Base-by-base conservation (phyloP, 2,888 invertebrate genomes). In the Rhagophthalmus giganteus region DNA sequence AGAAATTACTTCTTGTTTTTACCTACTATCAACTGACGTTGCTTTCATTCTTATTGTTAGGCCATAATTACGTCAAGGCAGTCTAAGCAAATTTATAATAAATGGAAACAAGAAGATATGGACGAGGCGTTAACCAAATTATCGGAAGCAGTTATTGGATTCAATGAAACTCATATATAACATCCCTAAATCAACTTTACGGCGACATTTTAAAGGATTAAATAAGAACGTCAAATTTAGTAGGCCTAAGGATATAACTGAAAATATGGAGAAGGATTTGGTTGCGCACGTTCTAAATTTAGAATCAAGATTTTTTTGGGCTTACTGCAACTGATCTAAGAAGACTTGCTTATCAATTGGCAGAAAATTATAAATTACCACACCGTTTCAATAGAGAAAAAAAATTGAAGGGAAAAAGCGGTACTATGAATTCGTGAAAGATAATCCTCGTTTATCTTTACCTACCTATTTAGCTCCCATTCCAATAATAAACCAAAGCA, bases 391-490 rank as follows among this genome's bases (percentile, higher is more conserved):
- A 32, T 13, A 32, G 15, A 8, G 25, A 28, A 20, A 28, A 50
- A 35, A 50, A 50, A 33, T 39, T n/a, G 44, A 48, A 6, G 35
- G 37, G 16, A 25, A 47, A 25, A 55, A 56, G 33, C 62, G 63
- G 60, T 48, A 61, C 14, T 16, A 34, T 12, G 33, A 27, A 15
- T 63, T 60, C 42, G 26, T 48, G 31, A 54, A 55, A 41, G 28
- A 58, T 20, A 40, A 63, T 51, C 41, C 45, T 12, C 10, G 34
- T 5, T 42, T 61, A 7, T 52, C 55, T 13, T 33, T 64, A 8
- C 38, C 58, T 15, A 57, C 37, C 34, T 13, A 30, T n/a, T n/a
- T n/a, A n/a, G n/a, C n/a, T n/a, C n/a, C n/a, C n/a, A n/a, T n/a
- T n/a, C n/a, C n/a, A n/a, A n/a, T n/a, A n/a, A n/a, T n/a, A n/a